These are phyloP conservation scores for Triplophysa tibetana DNA, from an alignment of 2,113 vertebrate genomes.

Conservation along the genomic window DNA sequence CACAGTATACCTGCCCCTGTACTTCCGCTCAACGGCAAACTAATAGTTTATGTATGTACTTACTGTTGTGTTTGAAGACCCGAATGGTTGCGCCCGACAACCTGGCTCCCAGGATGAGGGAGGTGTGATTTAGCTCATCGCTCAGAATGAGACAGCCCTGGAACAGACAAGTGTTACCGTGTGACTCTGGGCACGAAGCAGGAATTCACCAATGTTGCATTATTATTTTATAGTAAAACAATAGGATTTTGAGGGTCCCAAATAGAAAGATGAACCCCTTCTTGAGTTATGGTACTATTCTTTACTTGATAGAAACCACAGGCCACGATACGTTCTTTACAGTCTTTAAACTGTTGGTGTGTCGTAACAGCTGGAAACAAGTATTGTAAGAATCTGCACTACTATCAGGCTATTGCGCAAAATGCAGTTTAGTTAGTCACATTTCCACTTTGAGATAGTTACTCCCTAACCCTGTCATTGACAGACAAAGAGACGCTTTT, in stretches of 20 bases:
- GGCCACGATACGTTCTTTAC: too few species aligned
- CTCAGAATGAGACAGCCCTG: conserved; percentile 88
- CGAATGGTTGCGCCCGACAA: conserved; percentile 87
- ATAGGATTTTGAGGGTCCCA: not conserved
- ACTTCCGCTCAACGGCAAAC: not conserved
- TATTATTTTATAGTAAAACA: not conserved
- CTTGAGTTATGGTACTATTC: too few species aligned
- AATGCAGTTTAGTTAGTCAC: not conserved
- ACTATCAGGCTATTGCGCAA: too few species aligned
- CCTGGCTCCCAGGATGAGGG: conserved; percentile 83
- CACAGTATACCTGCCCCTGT: not conserved
- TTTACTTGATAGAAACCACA: too few species aligned
- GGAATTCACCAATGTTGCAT: not conserved
- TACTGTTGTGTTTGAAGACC: conserved; percentile 90
- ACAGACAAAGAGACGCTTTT: not conserved
- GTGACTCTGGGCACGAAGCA: not conserved
- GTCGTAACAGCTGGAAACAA: too few species aligned
- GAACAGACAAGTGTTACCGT: not conserved
- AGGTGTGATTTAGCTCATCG: conserved; percentile 87
- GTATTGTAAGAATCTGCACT: too few species aligned
- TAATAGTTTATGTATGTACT: conserved; percentile 61
- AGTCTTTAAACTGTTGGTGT: too few species aligned
- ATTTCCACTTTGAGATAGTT: not conserved
- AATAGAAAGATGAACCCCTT: not conserved
- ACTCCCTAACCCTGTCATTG: not conserved